Percentiles rank a stretch among this genome's conserved stretches.
Conservation (phyloP, 1,140 invertebrate species). For the Bombus breviceps region DNA sequence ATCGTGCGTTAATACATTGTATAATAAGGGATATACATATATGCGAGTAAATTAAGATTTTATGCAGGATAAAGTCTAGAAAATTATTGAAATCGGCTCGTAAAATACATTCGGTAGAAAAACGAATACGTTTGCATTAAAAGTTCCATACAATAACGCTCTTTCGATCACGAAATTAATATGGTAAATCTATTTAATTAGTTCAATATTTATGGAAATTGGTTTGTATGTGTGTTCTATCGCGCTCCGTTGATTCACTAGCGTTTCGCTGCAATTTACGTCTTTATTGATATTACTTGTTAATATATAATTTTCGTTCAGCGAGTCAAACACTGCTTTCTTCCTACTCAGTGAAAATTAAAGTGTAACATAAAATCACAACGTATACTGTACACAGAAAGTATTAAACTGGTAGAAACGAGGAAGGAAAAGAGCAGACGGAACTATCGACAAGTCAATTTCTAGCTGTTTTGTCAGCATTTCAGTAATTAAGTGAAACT, state of each 20-base stretch:
- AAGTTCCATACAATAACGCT: neutral
- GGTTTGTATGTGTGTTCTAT: no score
- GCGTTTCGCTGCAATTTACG: neutral
- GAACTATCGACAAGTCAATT: neutral
- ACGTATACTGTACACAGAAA: no score
- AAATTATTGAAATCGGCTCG: neutral
- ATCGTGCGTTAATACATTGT: neutral
- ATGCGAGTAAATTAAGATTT: no score
- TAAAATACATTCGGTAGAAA: neutral
- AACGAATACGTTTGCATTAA: neutral
- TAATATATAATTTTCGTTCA: neutral
- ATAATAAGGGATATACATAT: no score
- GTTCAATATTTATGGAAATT: neutral
- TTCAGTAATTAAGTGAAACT: slow-evolving; percentile 63
- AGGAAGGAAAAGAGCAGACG: neutral
- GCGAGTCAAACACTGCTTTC: no score
- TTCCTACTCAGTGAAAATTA: neutral
- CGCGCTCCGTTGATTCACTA: neutral
- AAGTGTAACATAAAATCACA: neutral
- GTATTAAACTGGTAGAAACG: neutral
- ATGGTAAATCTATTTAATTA: slow-evolving; percentile 2
- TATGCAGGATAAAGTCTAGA: neutral
- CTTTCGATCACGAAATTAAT: neutral
- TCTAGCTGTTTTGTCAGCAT: slow-evolving; percentile 47
- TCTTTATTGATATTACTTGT: neutral